A percentile compares a stretch with the other conserved stretches of the same genome.
Evolutionary conservation across 2,888 invertebrate genomes (phyloP).

Genomic region (Agriopis aurantiaria): DNA sequence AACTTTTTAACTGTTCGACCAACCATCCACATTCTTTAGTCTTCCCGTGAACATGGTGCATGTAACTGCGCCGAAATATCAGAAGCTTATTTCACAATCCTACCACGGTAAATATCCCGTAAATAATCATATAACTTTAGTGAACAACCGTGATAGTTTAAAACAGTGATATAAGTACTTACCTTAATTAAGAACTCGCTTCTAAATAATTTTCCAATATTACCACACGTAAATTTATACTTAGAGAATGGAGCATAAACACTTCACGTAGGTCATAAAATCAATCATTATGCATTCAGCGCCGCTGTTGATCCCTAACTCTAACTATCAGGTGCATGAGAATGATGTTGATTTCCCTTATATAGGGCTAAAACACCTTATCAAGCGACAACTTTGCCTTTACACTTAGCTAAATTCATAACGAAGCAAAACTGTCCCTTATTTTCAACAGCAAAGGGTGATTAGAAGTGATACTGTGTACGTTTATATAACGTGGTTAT

Average conservation of each 20-base stretch:
- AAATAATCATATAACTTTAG: too few relatives aligned
- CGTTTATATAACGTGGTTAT: slow-evolving; percentile 2
- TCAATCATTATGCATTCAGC: slow-evolving; percentile 45
- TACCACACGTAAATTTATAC: slow-evolving; percentile 14
- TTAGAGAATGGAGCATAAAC: slow-evolving; percentile 37
- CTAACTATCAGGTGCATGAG: slow-evolving; percentile 51
- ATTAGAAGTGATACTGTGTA: neutral
- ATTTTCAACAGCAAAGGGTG: neutral
- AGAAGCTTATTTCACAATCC: too few relatives aligned
- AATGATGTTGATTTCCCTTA: slow-evolving; percentile 71
- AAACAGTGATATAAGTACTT: neutral
- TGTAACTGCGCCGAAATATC: too few relatives aligned
- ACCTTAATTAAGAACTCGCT: slow-evolving; percentile 11
- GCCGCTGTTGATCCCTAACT: slow-evolving; percentile 26
- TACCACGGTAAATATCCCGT: too few relatives aligned
- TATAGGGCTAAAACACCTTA: slow-evolving; percentile 65
- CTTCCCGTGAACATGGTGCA: too few relatives aligned
- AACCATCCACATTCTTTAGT: too few relatives aligned
- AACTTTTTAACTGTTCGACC: too few relatives aligned
- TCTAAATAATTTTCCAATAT: slow-evolving; percentile 1
- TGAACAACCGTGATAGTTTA: too few relatives aligned
- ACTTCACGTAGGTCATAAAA: slow-evolving; percentile 42
- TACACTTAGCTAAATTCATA: neutral
- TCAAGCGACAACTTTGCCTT: slow-evolving; percentile 16
- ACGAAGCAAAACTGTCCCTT: slow-evolving; percentile 7